These are phyloP conservation scores for Octopus sinensis DNA, from an alignment of 1,140 invertebrate genomes.

Conservation along the genomic window DNA sequence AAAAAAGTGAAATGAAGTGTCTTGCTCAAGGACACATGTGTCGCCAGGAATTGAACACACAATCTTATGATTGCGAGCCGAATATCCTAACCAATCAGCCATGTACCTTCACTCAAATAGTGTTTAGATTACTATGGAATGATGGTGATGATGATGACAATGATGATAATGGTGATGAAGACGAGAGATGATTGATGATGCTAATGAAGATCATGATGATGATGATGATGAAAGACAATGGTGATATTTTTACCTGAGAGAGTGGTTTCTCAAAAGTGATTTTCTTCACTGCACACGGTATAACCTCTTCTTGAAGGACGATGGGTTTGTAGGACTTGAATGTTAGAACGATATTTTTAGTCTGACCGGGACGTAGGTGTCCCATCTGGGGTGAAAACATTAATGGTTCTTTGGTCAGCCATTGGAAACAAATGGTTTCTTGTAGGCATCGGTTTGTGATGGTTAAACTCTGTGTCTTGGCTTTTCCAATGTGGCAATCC, in stretches of 20 bases:
- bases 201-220: no score
- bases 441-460: conserved; percentile 55
- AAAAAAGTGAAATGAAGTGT: no score
- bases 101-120: no score
- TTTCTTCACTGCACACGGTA: conserved; percentile 49
- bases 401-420: conserved; percentile 49
- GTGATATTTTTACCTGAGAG: conserved; percentile 33
- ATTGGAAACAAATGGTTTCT: conserved; percentile 50
- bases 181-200: no score
- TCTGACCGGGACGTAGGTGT: conserved; percentile 48
- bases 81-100: no score
- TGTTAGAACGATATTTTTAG: conserved; percentile 54
- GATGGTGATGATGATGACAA: no score
- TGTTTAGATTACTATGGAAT: no score
- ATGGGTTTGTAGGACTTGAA: conserved; percentile 50
- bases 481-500: conserved; percentile 53
- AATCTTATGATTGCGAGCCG: no score
- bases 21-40: no score
- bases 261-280: conserved; percentile 54
- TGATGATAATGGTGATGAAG: no score
- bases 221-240: no score
- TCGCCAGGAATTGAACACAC: no score
- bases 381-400: conserved; percentile 52
- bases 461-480: conserved; percentile 47
- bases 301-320: conserved; percentile 36